Evolutionary conservation across 2,888 invertebrate species (phyloP), one percentile per base, ranked within the genome.

Genomic region (Leucozona laternaria): DNA sequence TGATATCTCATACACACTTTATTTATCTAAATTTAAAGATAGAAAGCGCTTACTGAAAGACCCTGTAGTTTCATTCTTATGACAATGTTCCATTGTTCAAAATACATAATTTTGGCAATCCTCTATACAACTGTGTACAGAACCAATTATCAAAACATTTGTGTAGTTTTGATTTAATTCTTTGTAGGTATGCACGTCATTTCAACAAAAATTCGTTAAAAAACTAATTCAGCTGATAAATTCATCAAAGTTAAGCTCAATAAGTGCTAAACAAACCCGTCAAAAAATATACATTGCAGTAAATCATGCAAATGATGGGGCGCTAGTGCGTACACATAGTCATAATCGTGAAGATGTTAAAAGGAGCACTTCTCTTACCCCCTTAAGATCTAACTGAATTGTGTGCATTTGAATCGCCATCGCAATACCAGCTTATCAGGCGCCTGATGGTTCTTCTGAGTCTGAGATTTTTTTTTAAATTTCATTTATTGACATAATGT

Each of bases 401-500:
- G 58, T 22, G 15, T 53, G 8, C 8, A 62, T 70, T 64, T 62
- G 75, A 71, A 58, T 80, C 17, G 43, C 62, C 66, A 80, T 53
- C 64, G 6, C 10, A 79, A 77, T 50, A 53, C 34, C 58, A 72
- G 60, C 60, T 60, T 48, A 68, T 68, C 68, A 50, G 53, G 82
- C 28, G 31, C 62, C 13, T 75, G 73, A 64, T 60, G 64, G 15
- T 53, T 45, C 62, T 48, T 84, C 6, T 40, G 13, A 60, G n/a
- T n/a, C n/a, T n/a, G 60, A 60, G 15, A n/a, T n/a, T n/a, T n/a
- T n/a, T n/a, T 60, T 22, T 60, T 22, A 5, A 5, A 72, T 58
- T 72, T 84, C 76, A 71, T 76, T 72, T 87, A 83, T 88, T 84
- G 88, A 87, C 88, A 76, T 84, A 88, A 64, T 88, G 88, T 53